phyloP scores from a whole-genome alignment of 2,113 vertebrate species.

The Phalacrocorax pelagicus region DNA sequence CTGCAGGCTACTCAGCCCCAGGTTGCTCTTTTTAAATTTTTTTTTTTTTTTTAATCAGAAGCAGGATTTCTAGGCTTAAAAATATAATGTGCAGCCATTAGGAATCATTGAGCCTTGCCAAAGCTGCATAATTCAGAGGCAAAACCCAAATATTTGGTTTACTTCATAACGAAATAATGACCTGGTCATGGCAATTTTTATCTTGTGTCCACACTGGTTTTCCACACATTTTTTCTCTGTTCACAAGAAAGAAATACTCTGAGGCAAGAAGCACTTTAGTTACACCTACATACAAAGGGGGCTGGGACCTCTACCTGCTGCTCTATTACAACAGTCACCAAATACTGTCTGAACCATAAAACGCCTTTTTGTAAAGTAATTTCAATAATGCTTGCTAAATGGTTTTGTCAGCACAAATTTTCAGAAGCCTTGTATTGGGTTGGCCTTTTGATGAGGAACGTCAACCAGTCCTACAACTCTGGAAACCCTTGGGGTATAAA shows the following conservation, averaged over 20 bases:
- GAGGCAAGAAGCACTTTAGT: background rate
- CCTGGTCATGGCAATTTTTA: background rate
- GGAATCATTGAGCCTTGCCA: background rate
- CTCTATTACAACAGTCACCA: background rate
- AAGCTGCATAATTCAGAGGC: background rate
- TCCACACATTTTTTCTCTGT: background rate
- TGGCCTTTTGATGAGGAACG: background rate
- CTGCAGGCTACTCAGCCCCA: background rate
- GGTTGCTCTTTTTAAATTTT: background rate
- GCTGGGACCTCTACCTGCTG: background rate
- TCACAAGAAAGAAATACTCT: background rate
- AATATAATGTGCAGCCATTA: background rate
- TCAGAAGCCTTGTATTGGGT: background rate
- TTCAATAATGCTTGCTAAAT: background rate
- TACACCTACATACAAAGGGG: background rate
- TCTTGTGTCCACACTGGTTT: background rate
- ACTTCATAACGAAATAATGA: background rate
- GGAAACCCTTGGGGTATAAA: background rate
- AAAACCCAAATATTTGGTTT: background rate
- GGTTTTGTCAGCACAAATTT: background rate
- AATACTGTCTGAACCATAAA: background rate
- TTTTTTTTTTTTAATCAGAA: background rate
- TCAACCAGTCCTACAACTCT: background rate
- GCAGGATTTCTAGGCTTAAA: background rate
- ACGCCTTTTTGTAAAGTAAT: background rate